Base-by-base conservation (phyloP, 2,888 invertebrate species). In the Cheilosia scutellata region DNA sequence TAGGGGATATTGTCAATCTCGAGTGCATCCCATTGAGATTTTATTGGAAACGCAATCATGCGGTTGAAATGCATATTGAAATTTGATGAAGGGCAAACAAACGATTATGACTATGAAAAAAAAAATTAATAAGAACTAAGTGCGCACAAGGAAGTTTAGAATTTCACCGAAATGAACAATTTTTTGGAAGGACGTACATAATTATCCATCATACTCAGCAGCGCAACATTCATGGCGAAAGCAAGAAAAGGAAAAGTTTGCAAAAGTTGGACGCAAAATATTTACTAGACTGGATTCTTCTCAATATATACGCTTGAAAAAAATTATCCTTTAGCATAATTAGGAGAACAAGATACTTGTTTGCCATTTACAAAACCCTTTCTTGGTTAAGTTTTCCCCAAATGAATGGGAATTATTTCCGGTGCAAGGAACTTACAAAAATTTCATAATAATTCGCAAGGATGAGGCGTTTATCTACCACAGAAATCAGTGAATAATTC, bases 361-460 rank as follows among this genome's bases (percentile, higher is more conserved):
- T 80, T 71, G 40, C 71, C 49, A 65, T 71, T 80, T 76, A 71
- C 71, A 80, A 47, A 86, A 86, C 53, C 84, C 80, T 86, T 86
- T 80, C 63, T 76, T 37, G 16, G 51, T 65, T 79, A 68, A 71
- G 33, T 71, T 72, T 78, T 70, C 29, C 68, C 66, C 80, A 77
- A 86, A 82, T 86, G 86, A 86, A 86, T 86, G 86, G 68, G 80
- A 86, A 86, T 86, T 86, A 86, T 82, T 86, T 86, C 86, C 86
- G 86, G 86, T 86, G 82, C 86, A 86, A 66, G 76, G 68, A 86
- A 82, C 76, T 82, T 72, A 72, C 76, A 86, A 86, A 86, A 86
- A 80, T 80, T 84, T 37, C 71, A 66, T 57, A 53, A 80, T 74
- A 78, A 75, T 79, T 75, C 70, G 51, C 65, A 20, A 20, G 37